Percentiles rank a stretch among this genome's conserved stretches.
These are phyloP conservation scores for Liposcelis brunnea DNA, from an alignment of 2,888 invertebrate species.

Conservation along the genomic window DNA sequence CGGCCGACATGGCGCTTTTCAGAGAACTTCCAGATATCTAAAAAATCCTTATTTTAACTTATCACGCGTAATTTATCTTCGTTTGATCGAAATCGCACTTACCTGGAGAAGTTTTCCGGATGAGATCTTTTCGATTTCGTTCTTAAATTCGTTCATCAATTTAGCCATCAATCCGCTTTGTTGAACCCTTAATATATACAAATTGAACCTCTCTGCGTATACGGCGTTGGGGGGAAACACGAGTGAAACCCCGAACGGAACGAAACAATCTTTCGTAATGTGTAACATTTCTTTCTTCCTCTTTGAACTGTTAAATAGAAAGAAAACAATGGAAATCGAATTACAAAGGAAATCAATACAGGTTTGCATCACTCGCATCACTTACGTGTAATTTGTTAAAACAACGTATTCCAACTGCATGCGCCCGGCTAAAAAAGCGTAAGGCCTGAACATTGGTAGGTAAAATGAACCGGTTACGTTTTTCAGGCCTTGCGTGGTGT, in stretches of 20 bases:
- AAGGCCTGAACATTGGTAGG: conserved; percentile 43
- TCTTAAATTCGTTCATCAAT: conserved; percentile 49
- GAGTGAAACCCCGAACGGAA: conserved; percentile 48
- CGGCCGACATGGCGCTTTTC: conserved; percentile 36
- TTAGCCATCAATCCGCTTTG: conserved; percentile 51
- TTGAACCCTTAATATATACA: conserved; percentile 39
- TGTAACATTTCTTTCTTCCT: conserved; percentile 36
- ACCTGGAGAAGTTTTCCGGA: conserved; percentile 47
- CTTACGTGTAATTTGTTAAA: conserved; percentile 47
- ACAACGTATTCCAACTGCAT: conserved; percentile 55
- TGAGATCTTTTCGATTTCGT: conserved; percentile 46
- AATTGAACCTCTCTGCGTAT: conserved; percentile 41
- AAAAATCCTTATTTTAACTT: too few species aligned
- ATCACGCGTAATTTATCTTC: too few species aligned
- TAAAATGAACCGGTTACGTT: conserved; percentile 53
- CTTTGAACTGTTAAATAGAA: conserved; percentile 5
- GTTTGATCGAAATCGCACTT: too few species aligned
- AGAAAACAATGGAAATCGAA: not conserved
- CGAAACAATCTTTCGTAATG: conserved; percentile 56
- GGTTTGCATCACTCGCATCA: conserved; percentile 35
- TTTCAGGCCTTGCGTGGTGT: conserved; percentile 46
- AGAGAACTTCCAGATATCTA: conserved; percentile 27
- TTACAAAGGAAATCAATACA: conserved; percentile 21
- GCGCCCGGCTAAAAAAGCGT: conserved; percentile 56
- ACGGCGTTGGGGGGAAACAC: conserved; percentile 45